Percentiles rank a stretch among this genome's conserved stretches.
Evolutionary conservation across 2,888 invertebrate genomes (phyloP).

Genomic region (Hipparchia sbordonii): DNA sequence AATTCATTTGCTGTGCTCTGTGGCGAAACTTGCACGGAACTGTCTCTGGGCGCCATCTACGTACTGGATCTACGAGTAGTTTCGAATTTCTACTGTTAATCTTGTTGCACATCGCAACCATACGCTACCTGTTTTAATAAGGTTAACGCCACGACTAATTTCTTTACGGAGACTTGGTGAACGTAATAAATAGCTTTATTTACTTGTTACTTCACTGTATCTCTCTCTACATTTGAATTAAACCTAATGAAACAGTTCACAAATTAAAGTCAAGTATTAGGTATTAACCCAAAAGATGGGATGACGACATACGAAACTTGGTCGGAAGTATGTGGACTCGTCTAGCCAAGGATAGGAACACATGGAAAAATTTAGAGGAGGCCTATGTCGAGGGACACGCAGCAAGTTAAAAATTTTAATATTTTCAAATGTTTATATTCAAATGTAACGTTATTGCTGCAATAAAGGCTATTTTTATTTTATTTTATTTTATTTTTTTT

Average conservation of each 20-base stretch:
- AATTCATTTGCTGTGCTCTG: conserved; percentile 69
- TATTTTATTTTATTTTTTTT: no score
- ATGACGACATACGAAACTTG: no score
- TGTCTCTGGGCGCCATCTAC: conserved; percentile 38
- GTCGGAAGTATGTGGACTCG: no score
- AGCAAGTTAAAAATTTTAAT: no score
- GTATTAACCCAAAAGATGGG: no score
- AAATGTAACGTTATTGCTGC: no score
- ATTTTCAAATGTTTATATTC: no score
- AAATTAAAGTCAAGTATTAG: background rate
- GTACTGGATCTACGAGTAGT: conserved; percentile 52
- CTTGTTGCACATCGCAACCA: conserved; percentile 46
- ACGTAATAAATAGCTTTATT: background rate
- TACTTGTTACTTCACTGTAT: background rate
- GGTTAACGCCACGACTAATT: conserved; percentile 30
- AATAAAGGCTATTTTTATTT: no score
- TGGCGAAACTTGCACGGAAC: conserved; percentile 59
- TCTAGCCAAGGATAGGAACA: no score
- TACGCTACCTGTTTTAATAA: conserved; percentile 38
- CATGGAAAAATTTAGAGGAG: no score
- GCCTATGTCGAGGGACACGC: no score
- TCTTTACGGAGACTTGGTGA: conserved; percentile 9
- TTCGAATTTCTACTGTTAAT: conserved; percentile 61
- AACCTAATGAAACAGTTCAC: background rate
- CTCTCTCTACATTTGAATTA: background rate